Evolutionary conservation across 2,797 vertebrate species (phyloP).

Genomic region (Gephyroberyx darwinii): DNA sequence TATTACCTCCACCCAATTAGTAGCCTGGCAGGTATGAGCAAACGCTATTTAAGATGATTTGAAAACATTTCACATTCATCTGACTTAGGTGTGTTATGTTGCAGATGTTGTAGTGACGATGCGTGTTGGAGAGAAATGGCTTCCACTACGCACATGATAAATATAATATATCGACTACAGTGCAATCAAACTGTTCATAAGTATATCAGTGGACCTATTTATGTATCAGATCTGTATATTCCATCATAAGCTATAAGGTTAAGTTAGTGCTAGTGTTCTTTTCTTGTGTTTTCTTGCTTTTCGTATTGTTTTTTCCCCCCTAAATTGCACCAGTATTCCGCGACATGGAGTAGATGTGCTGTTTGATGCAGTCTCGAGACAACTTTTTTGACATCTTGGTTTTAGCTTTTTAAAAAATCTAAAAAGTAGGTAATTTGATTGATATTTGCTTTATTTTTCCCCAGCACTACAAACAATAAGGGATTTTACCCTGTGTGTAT

Average conservation of each 20-base stretch:
- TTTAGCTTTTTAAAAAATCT: too few species aligned
- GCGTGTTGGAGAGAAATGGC: neutral
- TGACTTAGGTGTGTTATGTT: neutral
- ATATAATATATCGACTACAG: neutral
- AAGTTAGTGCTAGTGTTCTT: neutral
- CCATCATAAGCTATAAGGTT: neutral
- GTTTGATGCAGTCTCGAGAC: neutral
- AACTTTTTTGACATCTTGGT: too few species aligned
- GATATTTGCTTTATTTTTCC: too few species aligned
- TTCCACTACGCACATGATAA: neutral
- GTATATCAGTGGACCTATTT: neutral
- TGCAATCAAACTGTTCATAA: neutral
- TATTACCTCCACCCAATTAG: too few species aligned
- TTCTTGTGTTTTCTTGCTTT: neutral
- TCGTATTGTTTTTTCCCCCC: neutral
- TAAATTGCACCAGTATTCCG: neutral
- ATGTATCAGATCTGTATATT: neutral
- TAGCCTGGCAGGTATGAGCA: too few species aligned
- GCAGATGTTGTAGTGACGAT: neutral
- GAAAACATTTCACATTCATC: too few species aligned
- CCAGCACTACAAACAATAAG: too few species aligned
- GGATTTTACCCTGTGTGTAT: too few species aligned
- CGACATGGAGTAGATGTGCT: neutral
- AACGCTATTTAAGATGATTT: too few species aligned
- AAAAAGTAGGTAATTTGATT: too few species aligned